phyloP scores from a whole-genome alignment of 2,113 vertebrate species.

The Protobothrops flavoviridis region DNA sequence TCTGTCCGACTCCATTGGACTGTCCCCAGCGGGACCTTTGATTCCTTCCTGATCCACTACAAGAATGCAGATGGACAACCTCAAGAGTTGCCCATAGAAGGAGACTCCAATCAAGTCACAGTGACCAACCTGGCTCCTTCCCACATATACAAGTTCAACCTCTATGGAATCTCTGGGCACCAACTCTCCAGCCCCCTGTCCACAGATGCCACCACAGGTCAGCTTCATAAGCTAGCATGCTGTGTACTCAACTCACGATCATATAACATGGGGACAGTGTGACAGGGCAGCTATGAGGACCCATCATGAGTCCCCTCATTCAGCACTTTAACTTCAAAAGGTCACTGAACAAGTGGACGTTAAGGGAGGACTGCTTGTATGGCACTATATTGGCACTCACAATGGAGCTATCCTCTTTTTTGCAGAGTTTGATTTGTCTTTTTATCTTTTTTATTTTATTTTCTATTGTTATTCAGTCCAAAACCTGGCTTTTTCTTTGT shows the following conservation, averaged over 20 bases:
- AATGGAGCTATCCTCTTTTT: not conserved
- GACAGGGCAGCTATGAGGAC: not conserved
- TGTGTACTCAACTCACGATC: not conserved
- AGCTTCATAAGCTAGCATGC: not conserved
- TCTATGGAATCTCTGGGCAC: not conserved
- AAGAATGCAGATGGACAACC: conserved; percentile 27
- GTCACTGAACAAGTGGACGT: not conserved
- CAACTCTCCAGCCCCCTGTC: not conserved
- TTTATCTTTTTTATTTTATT: not conserved
- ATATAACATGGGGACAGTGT: not conserved
- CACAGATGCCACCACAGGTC: not conserved
- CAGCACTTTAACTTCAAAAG: not conserved
- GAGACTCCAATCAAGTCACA: conserved; percentile 30
- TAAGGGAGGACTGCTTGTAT: not conserved
- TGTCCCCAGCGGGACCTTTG: conserved; percentile 31
- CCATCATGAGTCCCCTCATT: not conserved
- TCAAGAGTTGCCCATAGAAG: conserved; percentile 40
- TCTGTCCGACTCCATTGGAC: conserved; percentile 52
- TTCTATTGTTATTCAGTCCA: not conserved
- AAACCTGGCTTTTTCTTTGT: not conserved
- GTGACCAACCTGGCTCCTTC: conserved; percentile 43
- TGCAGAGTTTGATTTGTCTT: not conserved
- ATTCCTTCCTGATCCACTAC: conserved; percentile 44
- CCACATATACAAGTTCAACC: conserved; percentile 58
- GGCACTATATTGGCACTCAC: not conserved